Conservation (phyloP, 2,888 invertebrate species). For the Sesia apiformis region DNA sequence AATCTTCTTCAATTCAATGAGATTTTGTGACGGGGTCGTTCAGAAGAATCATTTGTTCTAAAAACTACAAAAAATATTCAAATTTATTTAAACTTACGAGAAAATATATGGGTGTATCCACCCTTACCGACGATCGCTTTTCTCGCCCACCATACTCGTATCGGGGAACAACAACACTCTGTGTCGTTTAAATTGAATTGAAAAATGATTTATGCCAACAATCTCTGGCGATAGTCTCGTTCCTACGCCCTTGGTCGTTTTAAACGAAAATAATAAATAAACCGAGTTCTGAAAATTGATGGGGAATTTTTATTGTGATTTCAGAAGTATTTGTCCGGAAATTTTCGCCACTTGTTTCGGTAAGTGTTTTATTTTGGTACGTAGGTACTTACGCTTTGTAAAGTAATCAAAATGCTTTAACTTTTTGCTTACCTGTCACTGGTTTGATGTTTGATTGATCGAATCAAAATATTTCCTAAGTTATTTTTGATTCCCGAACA, state of each 20-base stretch:
- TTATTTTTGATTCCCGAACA: too few species aligned
- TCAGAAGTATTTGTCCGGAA: not conserved
- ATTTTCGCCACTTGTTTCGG: too few species aligned
- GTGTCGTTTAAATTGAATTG: slow-evolving; percentile 69
- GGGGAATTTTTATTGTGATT: slow-evolving; percentile 27
- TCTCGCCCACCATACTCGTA: slow-evolving; percentile 18
- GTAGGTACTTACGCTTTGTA: too few species aligned
- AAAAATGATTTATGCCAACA: slow-evolving; percentile 68
- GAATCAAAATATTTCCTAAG: too few species aligned
- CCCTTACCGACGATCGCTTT: not conserved
- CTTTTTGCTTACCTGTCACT: too few species aligned
- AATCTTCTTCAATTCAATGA: too few species aligned
- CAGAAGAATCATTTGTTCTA: too few species aligned
- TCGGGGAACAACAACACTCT: slow-evolving; percentile 51
- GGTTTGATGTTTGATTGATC: too few species aligned
- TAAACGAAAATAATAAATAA: slow-evolving; percentile 51
- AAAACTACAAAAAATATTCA: not conserved
- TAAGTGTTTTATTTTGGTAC: too few species aligned
- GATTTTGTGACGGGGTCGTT: too few species aligned
- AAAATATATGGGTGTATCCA: not conserved
- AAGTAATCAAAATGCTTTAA: too few species aligned
- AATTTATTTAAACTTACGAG: not conserved
- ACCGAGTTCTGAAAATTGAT: slow-evolving; percentile 36
- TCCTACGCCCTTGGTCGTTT: slow-evolving; percentile 53
- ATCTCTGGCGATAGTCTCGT: slow-evolving; percentile 49